Evolutionary conservation across 1,140 invertebrate genomes (phyloP), one percentile per base, ranked within the genome.

Genomic region (Drosophila novamexicana): DNA sequence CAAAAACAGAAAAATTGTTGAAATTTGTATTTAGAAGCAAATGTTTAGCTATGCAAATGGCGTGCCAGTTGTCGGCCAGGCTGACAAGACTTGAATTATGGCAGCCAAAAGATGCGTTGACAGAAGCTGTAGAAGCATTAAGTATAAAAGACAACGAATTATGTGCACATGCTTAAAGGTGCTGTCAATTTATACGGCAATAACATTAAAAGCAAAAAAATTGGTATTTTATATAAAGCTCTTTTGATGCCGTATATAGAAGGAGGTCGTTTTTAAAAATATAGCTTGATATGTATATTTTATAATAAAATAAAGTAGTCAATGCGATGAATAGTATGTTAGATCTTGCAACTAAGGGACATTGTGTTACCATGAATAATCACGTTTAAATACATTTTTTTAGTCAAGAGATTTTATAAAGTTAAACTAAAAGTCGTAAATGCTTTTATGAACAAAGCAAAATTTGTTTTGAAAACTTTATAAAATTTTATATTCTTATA

Each of bases 41-140:
- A 88, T 88, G 84, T 89, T 88, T 88, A 72, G 84, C 79, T 88
- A 88, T 88, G 83, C 83, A 88, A 89, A 88, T 86, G 83, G 73
- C 80, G 79, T 88, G 66, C 79, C 83, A 77, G 64, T 65, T 58
- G 59, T 12, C 67, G 40, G 53, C 50, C 56, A 6, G 50, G 59
- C 53, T 62, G 65, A 53, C 53, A 61, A 29, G 75, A 79, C 82
- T 88, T 85, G 84, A 88, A 88, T 89, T 88, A 88, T 88, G 83
- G 83, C 84, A 83, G 73, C 79, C 73, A 58, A 71, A 88, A 82
- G 84, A 88, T 88, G 83, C 83, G 83, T 77, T 88, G 83, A 88
- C 83, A 88, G 63, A 75, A 49, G 52, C 49, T 53, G 47, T 65
- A 63, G 22, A 75, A 69, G 44, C 52, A 69, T 71, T 44, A 67